Conservation (phyloP, 1,140 invertebrate genomes). For the Orius insidiosus region DNA sequence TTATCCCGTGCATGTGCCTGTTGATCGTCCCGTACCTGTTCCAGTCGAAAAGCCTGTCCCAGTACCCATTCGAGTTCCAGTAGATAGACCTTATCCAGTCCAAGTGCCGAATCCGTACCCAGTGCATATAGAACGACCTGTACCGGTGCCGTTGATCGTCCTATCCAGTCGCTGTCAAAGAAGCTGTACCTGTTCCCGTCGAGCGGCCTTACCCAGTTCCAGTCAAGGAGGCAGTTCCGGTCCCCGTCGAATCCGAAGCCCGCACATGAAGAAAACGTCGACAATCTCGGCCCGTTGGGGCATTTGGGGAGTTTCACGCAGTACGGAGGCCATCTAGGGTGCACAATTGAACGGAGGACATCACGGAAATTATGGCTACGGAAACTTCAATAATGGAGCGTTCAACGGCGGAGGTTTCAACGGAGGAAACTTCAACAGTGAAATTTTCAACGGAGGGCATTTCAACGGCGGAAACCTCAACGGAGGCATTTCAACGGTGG, state of each 20-base stretch:
- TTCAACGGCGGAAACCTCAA: no score
- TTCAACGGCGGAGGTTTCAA: no score
- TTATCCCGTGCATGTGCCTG: conserved; percentile 11
- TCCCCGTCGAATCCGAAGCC: conserved; percentile 4
- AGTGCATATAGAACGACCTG: conserved; percentile 5
- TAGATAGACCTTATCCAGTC: conserved; percentile 9
- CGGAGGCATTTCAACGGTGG: no score
- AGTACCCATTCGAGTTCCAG: conserved; percentile 11
- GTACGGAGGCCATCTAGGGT: not conserved
- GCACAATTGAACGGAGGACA: no score
- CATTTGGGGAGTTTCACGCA: no score
- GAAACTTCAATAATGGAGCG: not conserved
- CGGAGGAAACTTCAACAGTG: no score
- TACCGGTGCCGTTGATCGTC: conserved; percentile 7
- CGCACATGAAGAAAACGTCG: no score
- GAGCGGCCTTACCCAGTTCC: conserved; percentile 6
- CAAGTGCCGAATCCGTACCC: conserved; percentile 5
- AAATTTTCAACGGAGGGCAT: no score
- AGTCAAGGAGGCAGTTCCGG: conserved; percentile 4
- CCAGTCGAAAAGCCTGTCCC: conserved; percentile 5
- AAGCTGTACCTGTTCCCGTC: conserved; percentile 9
- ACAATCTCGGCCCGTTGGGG: no score
- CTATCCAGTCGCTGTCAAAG: conserved; percentile 11
- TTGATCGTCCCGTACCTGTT: conserved; percentile 8
- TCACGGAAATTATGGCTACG: no score